Evolutionary conservation across 2,113 vertebrate genomes (phyloP).

Genomic region (Leptobrachium ailaonicum): DNA sequence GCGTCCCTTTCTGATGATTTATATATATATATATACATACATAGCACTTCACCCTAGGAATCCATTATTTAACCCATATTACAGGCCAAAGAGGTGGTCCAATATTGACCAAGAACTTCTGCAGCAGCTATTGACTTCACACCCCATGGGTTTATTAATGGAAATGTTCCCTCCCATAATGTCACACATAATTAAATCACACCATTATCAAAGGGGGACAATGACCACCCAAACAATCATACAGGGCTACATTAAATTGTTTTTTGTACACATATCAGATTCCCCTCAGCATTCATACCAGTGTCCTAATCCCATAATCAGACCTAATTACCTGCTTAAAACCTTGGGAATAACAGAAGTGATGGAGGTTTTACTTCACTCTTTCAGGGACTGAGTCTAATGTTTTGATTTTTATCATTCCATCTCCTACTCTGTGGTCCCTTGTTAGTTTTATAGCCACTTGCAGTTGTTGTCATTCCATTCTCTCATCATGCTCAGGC

Average conservation of each 20-base stretch:
- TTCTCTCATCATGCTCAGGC: no score
- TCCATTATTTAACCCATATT: no score
- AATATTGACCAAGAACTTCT: neutral
- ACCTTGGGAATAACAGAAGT: constrained; percentile 13
- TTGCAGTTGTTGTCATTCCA: no score
- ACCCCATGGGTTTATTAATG: no score
- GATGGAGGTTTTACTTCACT: constrained; percentile 18
- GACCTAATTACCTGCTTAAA: constrained; percentile 33
- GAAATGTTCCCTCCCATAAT: neutral
- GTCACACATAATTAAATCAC: neutral
- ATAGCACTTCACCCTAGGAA: no score
- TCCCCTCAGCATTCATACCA: constrained; percentile 25
- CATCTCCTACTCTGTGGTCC: neutral
- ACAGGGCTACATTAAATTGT: neutral
- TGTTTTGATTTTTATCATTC: neutral
- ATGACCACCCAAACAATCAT: neutral
- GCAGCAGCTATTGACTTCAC: neutral
- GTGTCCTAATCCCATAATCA: constrained; percentile 49
- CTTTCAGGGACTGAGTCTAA: neutral
- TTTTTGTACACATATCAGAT: constrained; percentile 21
- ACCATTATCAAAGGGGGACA: neutral
- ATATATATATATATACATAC: no score
- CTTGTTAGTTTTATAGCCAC: no score
- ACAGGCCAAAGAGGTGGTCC: no score
- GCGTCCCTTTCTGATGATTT: no score